A percentile compares a stretch with the other conserved stretches of the same genome.
Evolutionary conservation across 1,140 invertebrate genomes (phyloP).

Genomic region (Ptiloglossa arizonensis): DNA sequence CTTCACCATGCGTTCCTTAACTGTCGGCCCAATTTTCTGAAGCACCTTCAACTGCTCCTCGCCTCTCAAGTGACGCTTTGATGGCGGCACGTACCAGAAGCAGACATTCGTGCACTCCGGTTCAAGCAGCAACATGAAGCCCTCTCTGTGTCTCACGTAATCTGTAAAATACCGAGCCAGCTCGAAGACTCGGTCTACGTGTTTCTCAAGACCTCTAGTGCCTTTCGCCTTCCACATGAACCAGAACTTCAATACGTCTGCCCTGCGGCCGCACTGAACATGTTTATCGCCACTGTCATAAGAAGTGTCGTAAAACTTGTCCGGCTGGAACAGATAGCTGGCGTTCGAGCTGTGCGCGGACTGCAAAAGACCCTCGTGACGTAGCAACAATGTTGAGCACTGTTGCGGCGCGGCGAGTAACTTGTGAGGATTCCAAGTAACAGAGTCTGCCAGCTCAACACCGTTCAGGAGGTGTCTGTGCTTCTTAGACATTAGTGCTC

Average conservation of each 20-base stretch:
- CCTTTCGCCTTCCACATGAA: slow-evolving; percentile 99
- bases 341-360: slow-evolving; percentile 87
- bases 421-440: slow-evolving; percentile 98
- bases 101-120: slow-evolving; percentile 97
- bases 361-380: slow-evolving; percentile 83
- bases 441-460: slow-evolving; percentile 92
- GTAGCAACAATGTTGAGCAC: slow-evolving; percentile 92
- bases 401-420: slow-evolving; percentile 94
- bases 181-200: slow-evolving; percentile 90
- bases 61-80: slow-evolving; percentile 83
- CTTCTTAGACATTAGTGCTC: slow-evolving; percentile 91
- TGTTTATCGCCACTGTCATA: slow-evolving; percentile 97
- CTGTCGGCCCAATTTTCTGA: slow-evolving; percentile 92
- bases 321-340: slow-evolving; percentile 96
- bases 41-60: slow-evolving; percentile 86
- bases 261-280: slow-evolving; percentile 95
- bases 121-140: slow-evolving; percentile 89
- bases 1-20: slow-evolving; percentile 97
- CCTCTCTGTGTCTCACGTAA: slow-evolving; percentile 85
- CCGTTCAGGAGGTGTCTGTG: slow-evolving; percentile 90
- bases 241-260: slow-evolving; percentile 98
- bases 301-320: slow-evolving; percentile 96
- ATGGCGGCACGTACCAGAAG: slow-evolving; percentile 96
- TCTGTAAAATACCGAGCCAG: slow-evolving; percentile 88
- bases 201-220: slow-evolving; percentile 89